Evolutionary conservation across 1,140 invertebrate species (phyloP).

Genomic region (Drosophila nikananu): DNA sequence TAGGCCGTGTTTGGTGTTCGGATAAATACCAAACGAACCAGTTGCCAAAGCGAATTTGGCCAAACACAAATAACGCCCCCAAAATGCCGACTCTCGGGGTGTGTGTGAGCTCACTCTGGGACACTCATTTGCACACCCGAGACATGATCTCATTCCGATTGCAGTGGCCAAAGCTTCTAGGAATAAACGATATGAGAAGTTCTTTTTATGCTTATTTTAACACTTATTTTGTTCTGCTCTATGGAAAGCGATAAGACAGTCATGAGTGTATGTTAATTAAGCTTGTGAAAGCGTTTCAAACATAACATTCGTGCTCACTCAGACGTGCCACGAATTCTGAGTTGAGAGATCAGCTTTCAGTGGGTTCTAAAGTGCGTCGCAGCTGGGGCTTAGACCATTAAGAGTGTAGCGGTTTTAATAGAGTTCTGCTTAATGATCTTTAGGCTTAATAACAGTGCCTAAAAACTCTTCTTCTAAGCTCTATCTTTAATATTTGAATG

Average conservation of each 20-base stretch:
- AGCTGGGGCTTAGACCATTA: constrained; percentile 33
- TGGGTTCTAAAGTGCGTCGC: constrained; percentile 20
- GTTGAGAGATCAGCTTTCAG: constrained; percentile 26
- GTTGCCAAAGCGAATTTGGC: constrained; percentile 37
- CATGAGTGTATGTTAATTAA: constrained; percentile 43
- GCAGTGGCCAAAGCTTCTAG: constrained; percentile 22
- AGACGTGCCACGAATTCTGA: constrained; percentile 24
- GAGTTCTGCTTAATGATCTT: constrained; percentile 16
- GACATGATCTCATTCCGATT: constrained; percentile 49
- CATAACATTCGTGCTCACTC: constrained; percentile 38
- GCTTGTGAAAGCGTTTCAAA: constrained; percentile 57
- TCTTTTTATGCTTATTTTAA: constrained; percentile 26
- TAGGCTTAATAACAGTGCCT: not conserved
- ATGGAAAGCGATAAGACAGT: constrained; percentile 19
- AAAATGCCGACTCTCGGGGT: not conserved
- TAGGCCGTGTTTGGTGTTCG: constrained; percentile 58
- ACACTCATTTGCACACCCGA: constrained; percentile 11
- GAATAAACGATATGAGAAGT: constrained; percentile 25
- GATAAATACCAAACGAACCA: constrained; percentile 46
- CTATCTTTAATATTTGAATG: not conserved
- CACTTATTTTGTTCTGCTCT: constrained; percentile 38
- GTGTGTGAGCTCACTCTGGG: constrained; percentile 30
- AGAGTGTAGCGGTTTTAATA: constrained; percentile 17
- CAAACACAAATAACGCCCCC: constrained; percentile 40
- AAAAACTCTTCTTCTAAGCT: not conserved